These are phyloP conservation scores for Drosophila orena DNA, from an alignment of 1,140 invertebrate species.

Conservation along the genomic window DNA sequence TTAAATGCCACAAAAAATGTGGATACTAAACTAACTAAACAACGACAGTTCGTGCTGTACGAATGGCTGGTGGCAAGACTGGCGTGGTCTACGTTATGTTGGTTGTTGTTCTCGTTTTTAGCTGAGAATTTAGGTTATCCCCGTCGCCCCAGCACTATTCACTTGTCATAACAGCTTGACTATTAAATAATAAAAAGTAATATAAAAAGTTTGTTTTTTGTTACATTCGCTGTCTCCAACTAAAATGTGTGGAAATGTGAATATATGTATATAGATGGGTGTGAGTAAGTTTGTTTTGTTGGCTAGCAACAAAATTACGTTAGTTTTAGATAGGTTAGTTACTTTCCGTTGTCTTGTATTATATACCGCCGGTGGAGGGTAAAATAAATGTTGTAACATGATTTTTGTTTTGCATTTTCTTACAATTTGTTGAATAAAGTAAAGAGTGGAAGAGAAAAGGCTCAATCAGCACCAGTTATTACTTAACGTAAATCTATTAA, in stretches of 20 bases:
- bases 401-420: slow-evolving; percentile 10
- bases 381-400: slow-evolving; percentile 40
- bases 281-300: slow-evolving; percentile 32
- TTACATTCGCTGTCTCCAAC: slow-evolving; percentile 32
- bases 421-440: slow-evolving; percentile 11
- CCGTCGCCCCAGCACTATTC: slow-evolving; percentile 8
- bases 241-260: slow-evolving; percentile 31
- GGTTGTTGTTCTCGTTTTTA: slow-evolving; percentile 42
- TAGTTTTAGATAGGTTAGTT: slow-evolving; percentile 24
- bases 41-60: slow-evolving; percentile 3
- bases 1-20: not conserved
- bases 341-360: slow-evolving; percentile 29
- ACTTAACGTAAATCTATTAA: not conserved
- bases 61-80: slow-evolving; percentile 51
- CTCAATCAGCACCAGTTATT: slow-evolving; percentile 8
- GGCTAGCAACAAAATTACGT: slow-evolving; percentile 60
- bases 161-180: slow-evolving; percentile 13
- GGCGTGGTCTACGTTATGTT: slow-evolving; percentile 29
- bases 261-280: slow-evolving; percentile 2
- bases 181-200: slow-evolving; percentile 62
- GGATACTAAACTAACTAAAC: not conserved
- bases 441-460: not conserved
- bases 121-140: slow-evolving; percentile 66
- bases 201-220: slow-evolving; percentile 57
- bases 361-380: slow-evolving; percentile 15